Conservation (phyloP, 2,113 vertebrate species). For the Epinephelus moara region DNA sequence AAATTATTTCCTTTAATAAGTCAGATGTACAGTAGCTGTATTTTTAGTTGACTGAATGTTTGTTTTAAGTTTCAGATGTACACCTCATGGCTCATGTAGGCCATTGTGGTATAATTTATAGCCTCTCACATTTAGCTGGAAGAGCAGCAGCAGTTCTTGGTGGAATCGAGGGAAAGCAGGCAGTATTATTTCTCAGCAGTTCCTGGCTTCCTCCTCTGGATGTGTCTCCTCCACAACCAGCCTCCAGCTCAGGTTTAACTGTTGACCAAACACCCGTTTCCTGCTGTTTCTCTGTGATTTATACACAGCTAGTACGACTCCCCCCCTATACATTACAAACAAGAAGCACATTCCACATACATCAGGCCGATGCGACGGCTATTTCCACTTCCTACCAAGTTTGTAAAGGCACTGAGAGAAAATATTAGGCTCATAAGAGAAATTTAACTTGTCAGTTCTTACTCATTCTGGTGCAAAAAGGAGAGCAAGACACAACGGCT, state of each 20-base stretch:
- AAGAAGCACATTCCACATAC: constrained; percentile 41
- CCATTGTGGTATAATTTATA: constrained; percentile 44
- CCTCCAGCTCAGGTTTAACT: constrained; percentile 58
- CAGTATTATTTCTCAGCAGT: constrained; percentile 50
- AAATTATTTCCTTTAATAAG: constrained; percentile 22
- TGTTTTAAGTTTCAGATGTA: constrained; percentile 26
- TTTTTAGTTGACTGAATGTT: constrained; percentile 7
- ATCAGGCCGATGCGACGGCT: neutral
- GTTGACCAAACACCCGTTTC: constrained; percentile 71
- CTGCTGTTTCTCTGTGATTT: constrained; percentile 65
- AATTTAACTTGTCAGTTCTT: constrained; percentile 43
- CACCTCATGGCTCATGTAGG: constrained; percentile 19
- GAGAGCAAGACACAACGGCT: constrained; percentile 42
- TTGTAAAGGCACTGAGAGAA: neutral
- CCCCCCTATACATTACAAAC: constrained; percentile 51
- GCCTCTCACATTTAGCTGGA: constrained; percentile 8
- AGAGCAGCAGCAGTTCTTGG: constrained; percentile 42
- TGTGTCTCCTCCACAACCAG: constrained; percentile 40
- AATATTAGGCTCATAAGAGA: constrained; percentile 37
- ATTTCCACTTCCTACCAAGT: constrained; percentile 26
- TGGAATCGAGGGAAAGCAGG: constrained; percentile 63
- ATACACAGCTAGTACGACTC: constrained; percentile 25
- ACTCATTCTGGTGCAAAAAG: constrained; percentile 51
- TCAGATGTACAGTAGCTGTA: neutral
- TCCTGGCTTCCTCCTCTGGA: constrained; percentile 30